A percentile compares a stretch with the other conserved stretches of the same genome.
Conservation (phyloP, 2,888 invertebrate genomes). For the Monoplex corrugatus region DNA sequence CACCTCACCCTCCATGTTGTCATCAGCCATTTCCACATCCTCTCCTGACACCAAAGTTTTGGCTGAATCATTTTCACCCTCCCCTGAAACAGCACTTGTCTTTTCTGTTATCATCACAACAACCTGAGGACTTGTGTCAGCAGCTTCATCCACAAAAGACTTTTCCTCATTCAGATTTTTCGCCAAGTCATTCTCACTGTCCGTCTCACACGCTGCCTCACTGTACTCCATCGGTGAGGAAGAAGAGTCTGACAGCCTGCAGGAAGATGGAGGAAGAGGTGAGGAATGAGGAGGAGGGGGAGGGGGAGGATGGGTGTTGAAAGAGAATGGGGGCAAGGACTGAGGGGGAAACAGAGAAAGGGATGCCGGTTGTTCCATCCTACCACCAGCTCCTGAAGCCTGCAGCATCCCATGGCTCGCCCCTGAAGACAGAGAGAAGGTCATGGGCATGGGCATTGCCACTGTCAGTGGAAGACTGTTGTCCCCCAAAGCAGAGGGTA, state of each 20-base stretch:
- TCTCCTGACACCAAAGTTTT: too few species aligned
- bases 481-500: too few species aligned
- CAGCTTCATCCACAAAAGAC: conserved; percentile 10
- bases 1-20: too few species aligned
- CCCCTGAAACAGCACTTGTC: too few species aligned
- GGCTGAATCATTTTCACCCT: too few species aligned
- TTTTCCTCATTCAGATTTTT: neutral
- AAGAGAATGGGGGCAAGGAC: neutral
- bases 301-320: neutral
- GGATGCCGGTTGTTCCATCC: neutral
- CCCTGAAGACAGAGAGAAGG: conserved; percentile 7
- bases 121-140: neutral
- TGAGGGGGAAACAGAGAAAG: conserved; percentile 1
- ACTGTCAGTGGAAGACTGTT: neutral
- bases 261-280: neutral
- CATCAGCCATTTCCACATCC: too few species aligned
- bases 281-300: neutral
- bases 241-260: neutral
- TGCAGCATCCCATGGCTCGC: neutral
- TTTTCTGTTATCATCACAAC: too few species aligned
- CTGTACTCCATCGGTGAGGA: neutral
- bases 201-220: neutral
- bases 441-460: neutral
- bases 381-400: neutral
- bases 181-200: neutral